Base-by-base conservation (phyloP, 92 coral and sea anemone species). In the Zoanthus sansibaricus region DNA sequence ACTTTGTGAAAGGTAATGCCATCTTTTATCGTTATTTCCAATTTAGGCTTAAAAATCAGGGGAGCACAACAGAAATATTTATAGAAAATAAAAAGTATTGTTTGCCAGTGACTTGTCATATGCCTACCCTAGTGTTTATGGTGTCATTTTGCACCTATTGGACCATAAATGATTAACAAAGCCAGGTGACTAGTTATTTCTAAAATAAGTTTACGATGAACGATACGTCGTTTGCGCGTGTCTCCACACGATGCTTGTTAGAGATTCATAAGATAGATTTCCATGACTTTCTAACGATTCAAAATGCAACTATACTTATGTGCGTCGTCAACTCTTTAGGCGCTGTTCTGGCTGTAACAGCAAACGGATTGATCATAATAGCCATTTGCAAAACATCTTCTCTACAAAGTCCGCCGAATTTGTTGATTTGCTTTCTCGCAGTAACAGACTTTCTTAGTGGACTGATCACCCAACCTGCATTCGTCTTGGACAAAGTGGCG, bases 401-500 rank as follows among this genome's bases (percentile, higher is more conserved):
- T 12, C 61, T 80, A 42, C 85, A 62, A 80, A 80, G 74, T 66
- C 85, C 85, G 75, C 47, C 75, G 61, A 80, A 80, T 46, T 25
- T 46, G 6, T 71, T 80, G 55, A 4, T 80, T 4, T 80, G 61
- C 20, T 80, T 59, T 37, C 74, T 80, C 6, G 85, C 85, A 0
- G 12, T 80, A 2, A 80, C 85, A 0, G 85, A 80, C 42, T 80
- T 80, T 7, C 73, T 80, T 32, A 80, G 85, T 25, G 85, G 85
- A 30, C 59, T 80, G 13, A 47, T 80, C 61, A 67, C 74, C 11
- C 85, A 80, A 9, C 85, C 85, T 2, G 85, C 85, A 15, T 80
- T 80, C 66, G 85, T 80, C 11, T 12, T 80, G 37, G 85, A 80
- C 59, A 80, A 80, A 80, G 25, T 80, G 17, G 85, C 85, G 47